Conservation (phyloP, 2,797 vertebrate species). For the Somateria mollissima region DNA sequence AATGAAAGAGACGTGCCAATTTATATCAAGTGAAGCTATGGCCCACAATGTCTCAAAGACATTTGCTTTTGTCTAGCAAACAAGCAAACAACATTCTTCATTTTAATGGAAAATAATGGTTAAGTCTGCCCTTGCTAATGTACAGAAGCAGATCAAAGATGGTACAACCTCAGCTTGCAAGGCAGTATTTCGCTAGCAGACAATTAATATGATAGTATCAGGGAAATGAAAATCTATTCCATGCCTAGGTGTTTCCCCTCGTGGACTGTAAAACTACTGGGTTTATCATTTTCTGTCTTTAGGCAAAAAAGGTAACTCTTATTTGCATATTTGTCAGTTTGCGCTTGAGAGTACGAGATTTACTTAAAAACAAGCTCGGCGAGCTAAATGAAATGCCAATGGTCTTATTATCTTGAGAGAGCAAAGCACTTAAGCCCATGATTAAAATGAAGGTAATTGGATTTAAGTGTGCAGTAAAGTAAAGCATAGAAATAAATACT, state of each 20-base stretch:
- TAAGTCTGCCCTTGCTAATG: neutral
- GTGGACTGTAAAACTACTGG: neutral
- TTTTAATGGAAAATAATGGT: conserved; percentile 21
- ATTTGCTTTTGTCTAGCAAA: conserved; percentile 57
- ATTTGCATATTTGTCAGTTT: conserved; percentile 67
- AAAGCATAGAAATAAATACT: conserved; percentile 31
- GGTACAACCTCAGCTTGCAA: conserved; percentile 14
- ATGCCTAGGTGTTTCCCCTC: conserved; percentile 60
- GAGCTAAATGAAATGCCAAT: conserved; percentile 57
- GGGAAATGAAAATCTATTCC: conserved; percentile 55
- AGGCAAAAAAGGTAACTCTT: conserved; percentile 57
- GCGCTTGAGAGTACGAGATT: conserved; percentile 31
- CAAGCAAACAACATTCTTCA: conserved; percentile 11
- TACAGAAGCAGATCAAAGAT: conserved; percentile 61
- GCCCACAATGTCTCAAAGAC: neutral
- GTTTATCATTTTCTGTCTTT: conserved; percentile 65
- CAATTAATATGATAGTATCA: conserved; percentile 66
- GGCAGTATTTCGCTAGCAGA: conserved; percentile 47
- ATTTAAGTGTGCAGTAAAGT: conserved; percentile 29
- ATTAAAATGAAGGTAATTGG: conserved; percentile 65
- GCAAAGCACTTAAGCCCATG: conserved; percentile 52
- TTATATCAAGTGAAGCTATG: neutral
- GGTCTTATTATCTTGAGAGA: conserved; percentile 35
- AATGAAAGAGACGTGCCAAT: conserved; percentile 32
- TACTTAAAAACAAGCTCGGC: conserved; percentile 70